Conservation (phyloP, 2,888 invertebrate species). For the Brenthis ino region DNA sequence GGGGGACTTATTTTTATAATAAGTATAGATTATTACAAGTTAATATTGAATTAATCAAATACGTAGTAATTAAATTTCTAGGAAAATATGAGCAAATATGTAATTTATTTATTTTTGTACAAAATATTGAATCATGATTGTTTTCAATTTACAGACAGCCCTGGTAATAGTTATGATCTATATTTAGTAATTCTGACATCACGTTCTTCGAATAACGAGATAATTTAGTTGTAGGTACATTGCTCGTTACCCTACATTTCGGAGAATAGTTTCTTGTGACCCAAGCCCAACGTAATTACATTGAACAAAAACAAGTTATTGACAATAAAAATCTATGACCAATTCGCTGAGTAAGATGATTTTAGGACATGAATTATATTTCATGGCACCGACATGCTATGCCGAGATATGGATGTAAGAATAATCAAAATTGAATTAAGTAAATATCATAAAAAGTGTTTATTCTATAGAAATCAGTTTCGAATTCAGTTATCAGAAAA, state of each 20-base stretch:
- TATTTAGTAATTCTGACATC: conserved; percentile 40
- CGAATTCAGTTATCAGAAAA: too few relatives aligned
- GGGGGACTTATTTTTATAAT: too few relatives aligned
- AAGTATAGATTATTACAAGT: too few relatives aligned
- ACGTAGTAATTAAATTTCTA: background rate
- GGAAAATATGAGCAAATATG: background rate
- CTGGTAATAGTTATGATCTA: conserved; percentile 36
- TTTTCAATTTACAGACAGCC: conserved; percentile 17
- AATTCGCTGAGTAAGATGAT: conserved; percentile 65
- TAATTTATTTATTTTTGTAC: conserved; percentile 3
- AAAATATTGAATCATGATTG: conserved; percentile 13
- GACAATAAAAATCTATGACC: conserved; percentile 70
- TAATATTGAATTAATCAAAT: background rate
- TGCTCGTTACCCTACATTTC: conserved; percentile 48
- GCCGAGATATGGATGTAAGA: background rate
- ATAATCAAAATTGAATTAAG: background rate
- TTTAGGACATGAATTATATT: conserved; percentile 59
- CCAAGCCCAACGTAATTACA: conserved; percentile 59
- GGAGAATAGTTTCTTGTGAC: conserved; percentile 47
- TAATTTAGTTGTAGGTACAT: conserved; percentile 44
- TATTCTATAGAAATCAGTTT: too few relatives aligned
- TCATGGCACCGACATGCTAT: conserved; percentile 10
- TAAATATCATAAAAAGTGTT: too few relatives aligned
- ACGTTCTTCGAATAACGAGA: conserved; percentile 44
- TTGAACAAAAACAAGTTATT: conserved; percentile 64